phyloP scores from a whole-genome alignment of 2,113 vertebrate genomes.

The Synchiropus splendidus region DNA sequence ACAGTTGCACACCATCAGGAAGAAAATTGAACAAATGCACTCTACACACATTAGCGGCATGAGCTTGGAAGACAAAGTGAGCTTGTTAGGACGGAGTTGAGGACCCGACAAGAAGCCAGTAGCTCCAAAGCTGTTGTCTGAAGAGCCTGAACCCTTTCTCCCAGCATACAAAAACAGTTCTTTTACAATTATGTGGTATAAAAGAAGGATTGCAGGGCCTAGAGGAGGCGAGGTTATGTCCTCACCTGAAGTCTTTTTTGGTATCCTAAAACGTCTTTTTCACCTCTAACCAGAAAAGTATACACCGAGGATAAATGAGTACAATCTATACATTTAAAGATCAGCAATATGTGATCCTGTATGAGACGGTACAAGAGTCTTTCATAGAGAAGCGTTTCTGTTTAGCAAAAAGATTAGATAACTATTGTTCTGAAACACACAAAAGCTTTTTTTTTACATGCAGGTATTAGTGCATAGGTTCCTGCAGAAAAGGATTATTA shows the following conservation, averaged over 20 bases:
- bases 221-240: slow-evolving; percentile 29
- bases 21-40: slow-evolving; percentile 35
- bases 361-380: slow-evolving; percentile 46
- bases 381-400: slow-evolving; percentile 36
- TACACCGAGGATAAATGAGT: slow-evolving; percentile 63
- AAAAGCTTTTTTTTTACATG: slow-evolving; percentile 53
- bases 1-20: slow-evolving; percentile 46
- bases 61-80: slow-evolving; percentile 72
- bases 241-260: slow-evolving; percentile 53
- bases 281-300: slow-evolving; percentile 47
- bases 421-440: slow-evolving; percentile 36
- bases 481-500: slow-evolving; percentile 60
- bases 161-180: slow-evolving; percentile 41
- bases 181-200: slow-evolving; percentile 43
- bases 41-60: slow-evolving; percentile 40
- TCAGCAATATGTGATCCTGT: slow-evolving; percentile 67
- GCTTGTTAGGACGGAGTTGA: slow-evolving; percentile 55
- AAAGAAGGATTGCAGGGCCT: slow-evolving; percentile 34
- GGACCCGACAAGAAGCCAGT: slow-evolving; percentile 36
- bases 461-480: slow-evolving; percentile 73
- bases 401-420: slow-evolving; percentile 51
- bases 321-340: slow-evolving; percentile 62
- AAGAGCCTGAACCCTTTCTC: slow-evolving; percentile 28
- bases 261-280: slow-evolving; percentile 56
- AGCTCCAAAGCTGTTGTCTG: slow-evolving; percentile 35